phyloP scores from a whole-genome alignment of 2,113 vertebrate genomes.

The Melanerpes aurifrons region DNA sequence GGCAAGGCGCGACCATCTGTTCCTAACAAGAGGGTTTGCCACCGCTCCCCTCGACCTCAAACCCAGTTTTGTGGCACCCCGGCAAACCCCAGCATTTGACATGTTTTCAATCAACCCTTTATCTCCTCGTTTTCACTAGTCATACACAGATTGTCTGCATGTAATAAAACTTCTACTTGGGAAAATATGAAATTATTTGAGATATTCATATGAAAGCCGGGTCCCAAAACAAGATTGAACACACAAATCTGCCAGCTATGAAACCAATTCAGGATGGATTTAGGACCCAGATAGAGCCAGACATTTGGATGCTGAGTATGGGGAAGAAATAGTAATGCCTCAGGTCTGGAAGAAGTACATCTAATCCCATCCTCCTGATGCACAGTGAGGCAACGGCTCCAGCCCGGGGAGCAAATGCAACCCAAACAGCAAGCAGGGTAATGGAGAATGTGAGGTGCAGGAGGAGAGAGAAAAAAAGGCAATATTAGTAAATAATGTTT shows the following conservation, averaged over 20 bases:
- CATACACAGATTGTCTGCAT: constrained; percentile 23
- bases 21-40: neutral
- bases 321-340: constrained; percentile 56
- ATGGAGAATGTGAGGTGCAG: neutral
- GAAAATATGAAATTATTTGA: constrained; percentile 51
- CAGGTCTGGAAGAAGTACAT: constrained; percentile 30
- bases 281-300: constrained; percentile 52
- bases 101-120: constrained; percentile 48
- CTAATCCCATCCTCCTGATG: constrained; percentile 23
- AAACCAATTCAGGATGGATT: constrained; percentile 61
- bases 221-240: constrained; percentile 47
- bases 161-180: constrained; percentile 52
- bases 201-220: constrained; percentile 41
- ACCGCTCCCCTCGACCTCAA: neutral
- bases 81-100: constrained; percentile 25
- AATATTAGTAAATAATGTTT: neutral
- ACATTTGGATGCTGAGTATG: constrained; percentile 53
- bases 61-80: neutral
- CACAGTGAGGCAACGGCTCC: neutral
- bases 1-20: constrained; percentile 19
- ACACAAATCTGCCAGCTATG: constrained; percentile 60
- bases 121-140: constrained; percentile 7
- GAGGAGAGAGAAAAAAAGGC: neutral
- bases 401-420: constrained; percentile 2
- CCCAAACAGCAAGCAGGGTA: neutral